Percentiles rank a stretch among this genome's conserved stretches.
phyloP scores from a whole-genome alignment of 2,113 vertebrate genomes.

The Melanerpes aurifrons region DNA sequence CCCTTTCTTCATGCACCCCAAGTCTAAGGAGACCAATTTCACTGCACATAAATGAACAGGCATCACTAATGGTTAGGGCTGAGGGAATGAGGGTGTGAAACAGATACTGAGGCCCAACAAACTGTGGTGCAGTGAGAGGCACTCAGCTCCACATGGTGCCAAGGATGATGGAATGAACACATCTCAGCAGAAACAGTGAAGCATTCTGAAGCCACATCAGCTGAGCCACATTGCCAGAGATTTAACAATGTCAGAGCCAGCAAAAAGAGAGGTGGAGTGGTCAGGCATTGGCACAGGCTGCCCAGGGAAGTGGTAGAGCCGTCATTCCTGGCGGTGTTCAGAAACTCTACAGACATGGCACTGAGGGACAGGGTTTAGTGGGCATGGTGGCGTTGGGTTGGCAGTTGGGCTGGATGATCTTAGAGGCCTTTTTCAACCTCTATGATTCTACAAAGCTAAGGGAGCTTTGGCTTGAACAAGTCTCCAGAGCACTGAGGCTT shows the following conservation, averaged over 20 bases:
- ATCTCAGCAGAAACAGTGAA: background rate
- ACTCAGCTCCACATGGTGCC: background rate
- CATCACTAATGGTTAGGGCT: background rate
- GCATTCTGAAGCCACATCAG: background rate
- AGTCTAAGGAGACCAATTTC: background rate
- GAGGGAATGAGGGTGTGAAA: background rate
- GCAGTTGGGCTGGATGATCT: too few relatives aligned
- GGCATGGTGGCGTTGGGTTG: too few relatives aligned
- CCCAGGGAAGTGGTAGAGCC: too few relatives aligned
- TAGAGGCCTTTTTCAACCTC: too few relatives aligned
- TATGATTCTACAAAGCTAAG: background rate
- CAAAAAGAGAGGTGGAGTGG: background rate
- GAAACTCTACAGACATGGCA: too few relatives aligned
- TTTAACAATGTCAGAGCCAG: background rate
- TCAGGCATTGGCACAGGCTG: too few relatives aligned
- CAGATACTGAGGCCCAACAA: background rate
- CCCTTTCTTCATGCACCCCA: accelerated
- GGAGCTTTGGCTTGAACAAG: background rate
- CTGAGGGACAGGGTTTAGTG: too few relatives aligned
- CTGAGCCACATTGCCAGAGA: background rate
- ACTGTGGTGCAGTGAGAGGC: background rate
- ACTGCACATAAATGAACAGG: background rate
- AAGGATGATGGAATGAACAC: background rate
- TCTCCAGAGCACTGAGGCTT: background rate
- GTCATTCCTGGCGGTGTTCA: too few relatives aligned